phyloP scores from a whole-genome alignment of 2,113 vertebrate species.

The Salminus brasiliensis region DNA sequence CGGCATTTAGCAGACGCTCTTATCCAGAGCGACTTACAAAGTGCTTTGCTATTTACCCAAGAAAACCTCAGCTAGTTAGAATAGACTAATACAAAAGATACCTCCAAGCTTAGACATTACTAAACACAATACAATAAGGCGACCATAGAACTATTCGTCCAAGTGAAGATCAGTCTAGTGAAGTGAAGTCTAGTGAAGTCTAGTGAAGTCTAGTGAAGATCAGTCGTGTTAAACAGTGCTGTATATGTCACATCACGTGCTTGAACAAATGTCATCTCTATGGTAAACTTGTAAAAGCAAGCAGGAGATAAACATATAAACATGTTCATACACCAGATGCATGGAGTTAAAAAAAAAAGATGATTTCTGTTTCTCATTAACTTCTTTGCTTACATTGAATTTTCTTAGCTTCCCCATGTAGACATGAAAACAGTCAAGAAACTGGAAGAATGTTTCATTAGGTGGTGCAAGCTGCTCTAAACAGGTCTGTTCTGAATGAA shows the following conservation, averaged over 20 bases:
- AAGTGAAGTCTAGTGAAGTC: no score
- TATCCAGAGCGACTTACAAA: no score
- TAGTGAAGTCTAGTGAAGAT: neutral
- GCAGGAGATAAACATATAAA: neutral
- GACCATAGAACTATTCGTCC: no score
- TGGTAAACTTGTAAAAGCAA: neutral
- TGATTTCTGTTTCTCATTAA: constrained; percentile 15
- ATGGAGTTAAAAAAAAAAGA: neutral
- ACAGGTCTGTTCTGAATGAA: no score
- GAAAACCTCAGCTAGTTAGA: no score
- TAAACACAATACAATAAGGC: no score
- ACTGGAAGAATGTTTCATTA: neutral
- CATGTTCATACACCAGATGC: neutral
- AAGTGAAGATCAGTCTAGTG: no score
- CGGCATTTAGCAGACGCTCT: no score
- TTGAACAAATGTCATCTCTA: neutral
- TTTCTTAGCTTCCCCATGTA: neutral
- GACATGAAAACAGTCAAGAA: neutral
- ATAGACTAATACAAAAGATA: no score
- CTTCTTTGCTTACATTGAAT: neutral
- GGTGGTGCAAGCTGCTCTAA: neutral
- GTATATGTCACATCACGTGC: neutral
- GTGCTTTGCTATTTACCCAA: no score
- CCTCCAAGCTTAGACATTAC: no score
- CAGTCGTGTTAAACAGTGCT: neutral